Evolutionary conservation across 2,888 invertebrate genomes (phyloP), one percentile per base, ranked within the genome.

Genomic region (Omphaloscelis lunosa): DNA sequence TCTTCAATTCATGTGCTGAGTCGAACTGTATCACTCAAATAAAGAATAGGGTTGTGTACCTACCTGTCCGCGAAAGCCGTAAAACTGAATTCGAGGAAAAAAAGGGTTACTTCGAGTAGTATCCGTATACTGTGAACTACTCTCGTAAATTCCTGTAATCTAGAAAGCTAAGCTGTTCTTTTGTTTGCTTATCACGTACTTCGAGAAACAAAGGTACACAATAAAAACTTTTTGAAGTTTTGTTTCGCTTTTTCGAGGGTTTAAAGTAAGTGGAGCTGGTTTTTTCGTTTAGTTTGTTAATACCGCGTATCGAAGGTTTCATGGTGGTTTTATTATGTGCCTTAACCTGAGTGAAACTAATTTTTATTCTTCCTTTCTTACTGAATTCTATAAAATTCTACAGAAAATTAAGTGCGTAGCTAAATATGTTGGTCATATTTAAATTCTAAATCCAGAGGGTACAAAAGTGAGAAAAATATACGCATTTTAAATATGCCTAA

Each of bases 111-210:
- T 69, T 61, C 63, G 68, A 71, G 67, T 73, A 77, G 73, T 76
- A 80, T 75, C 56, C 67, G 39, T 62, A 51, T 34, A 59, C 67
- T 58, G 72, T 73, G 61, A 79, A 76, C 79, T 79, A 67, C 51
- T 72, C 58, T 62, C 74, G 75, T 82, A 79, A 79, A 77, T 76
- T 65, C 65, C 53, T 39, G 83, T 80, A 77, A 68, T 78, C 74
- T 85, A 78, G 45, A 78, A 82, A 67, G 85, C 34, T 70, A 51
- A 63, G 17, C 61, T 79, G 74, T 75, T 73, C 76, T 73, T 39
- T 69, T 39, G 53, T 51, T 56, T 34, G 66, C 67, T 78, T 85
- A 84, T 79, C 75, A 75, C 70, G 69, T 79, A 72, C 29, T 82
- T 71, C 63, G 71, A 75, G 27, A 68, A 41, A 61, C 45, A 56